Base-by-base conservation (phyloP, 2,113 vertebrate genomes). In the Seriola dumerili region DNA sequence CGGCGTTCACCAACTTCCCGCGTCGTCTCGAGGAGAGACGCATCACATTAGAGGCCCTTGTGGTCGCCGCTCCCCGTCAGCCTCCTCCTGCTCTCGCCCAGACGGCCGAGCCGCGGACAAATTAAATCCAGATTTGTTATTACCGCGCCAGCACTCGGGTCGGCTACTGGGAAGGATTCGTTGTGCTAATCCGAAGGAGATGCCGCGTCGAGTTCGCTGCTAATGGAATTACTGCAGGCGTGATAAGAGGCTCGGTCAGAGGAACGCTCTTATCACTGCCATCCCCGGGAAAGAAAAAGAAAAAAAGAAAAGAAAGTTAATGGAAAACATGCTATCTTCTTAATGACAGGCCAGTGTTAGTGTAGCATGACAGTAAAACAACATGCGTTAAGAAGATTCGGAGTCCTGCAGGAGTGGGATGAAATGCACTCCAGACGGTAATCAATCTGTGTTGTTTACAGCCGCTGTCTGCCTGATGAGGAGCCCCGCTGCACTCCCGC, bases 381-480 rank as follows among this genome's bases (percentile, higher is more conserved):
- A 81, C 80, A 84, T 44, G 58, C 72, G 13, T 52, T 48, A 42
- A n/a, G 59, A 23, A 23, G 42, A 29, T 64, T 40, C 10, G 0
- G 19, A 32, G 70, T 69, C 73, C 69, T 64, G 65, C 69, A 54
- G 85, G 55, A 57, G 85, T 42, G 1, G 75, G 54, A 80, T 81
- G 76, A 85, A 87, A 87, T 52, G 38, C 80, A 72, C 87, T 72
- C 75, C 71, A 58, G 80, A 76, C 72, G 54, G 83, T 84, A 44
- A 94, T 90, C 91, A 82, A 80, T 91, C 85, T 87, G 85, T 68
- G 42, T 80, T 90, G 90, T 93, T 94, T 93, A 91, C 85, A 72
- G 88, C 59, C n/a, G 40, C 77, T 80, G 86, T 86, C 86, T 5
- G 83, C 76, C 86, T 88, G 84, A 91, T 87, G 90, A 91, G 83